Evolutionary conservation across 2,797 vertebrate species (phyloP).

Genomic region (Clarias pachynema): DNA sequence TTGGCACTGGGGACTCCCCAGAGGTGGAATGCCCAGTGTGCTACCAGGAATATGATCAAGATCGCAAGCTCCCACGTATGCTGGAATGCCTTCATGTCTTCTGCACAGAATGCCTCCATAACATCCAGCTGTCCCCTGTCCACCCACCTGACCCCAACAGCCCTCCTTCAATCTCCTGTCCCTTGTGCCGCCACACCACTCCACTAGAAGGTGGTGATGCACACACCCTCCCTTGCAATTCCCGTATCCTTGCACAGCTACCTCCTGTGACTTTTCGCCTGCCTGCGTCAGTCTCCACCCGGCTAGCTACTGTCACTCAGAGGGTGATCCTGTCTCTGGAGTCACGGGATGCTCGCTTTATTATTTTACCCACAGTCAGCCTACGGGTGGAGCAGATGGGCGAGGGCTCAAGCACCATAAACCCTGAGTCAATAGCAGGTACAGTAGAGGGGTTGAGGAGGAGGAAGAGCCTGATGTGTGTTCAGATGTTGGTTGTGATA

Average conservation of each 20-base stretch:
- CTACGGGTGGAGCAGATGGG: conserved; percentile 79
- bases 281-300: conserved; percentile 56
- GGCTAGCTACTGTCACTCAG: conserved; percentile 71
- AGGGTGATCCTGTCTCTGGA: conserved; percentile 76
- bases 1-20: conserved; percentile 61
- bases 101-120: conserved; percentile 79
- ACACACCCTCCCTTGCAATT: conserved; percentile 73
- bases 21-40: conserved; percentile 81
- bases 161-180: conserved; percentile 71
- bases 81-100: conserved; percentile 80
- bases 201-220: conserved; percentile 65
- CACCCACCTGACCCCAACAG: conserved; percentile 51
- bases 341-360: conserved; percentile 69
- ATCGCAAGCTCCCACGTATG: conserved; percentile 75
- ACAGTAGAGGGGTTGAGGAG: conserved; percentile 65
- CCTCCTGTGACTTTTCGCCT: conserved; percentile 62
- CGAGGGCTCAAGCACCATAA: conserved; percentile 38
- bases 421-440: conserved; percentile 38
- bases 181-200: conserved; percentile 78
- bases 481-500: conserved; percentile 73
- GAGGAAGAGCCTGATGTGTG: conserved; percentile 66
- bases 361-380: conserved; percentile 80
- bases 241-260: conserved; percentile 69
- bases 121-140: conserved; percentile 70
- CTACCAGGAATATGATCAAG: conserved; percentile 80